Evolutionary conservation across 2,888 invertebrate species (phyloP).

Genomic region (Limenitis arthemis): DNA sequence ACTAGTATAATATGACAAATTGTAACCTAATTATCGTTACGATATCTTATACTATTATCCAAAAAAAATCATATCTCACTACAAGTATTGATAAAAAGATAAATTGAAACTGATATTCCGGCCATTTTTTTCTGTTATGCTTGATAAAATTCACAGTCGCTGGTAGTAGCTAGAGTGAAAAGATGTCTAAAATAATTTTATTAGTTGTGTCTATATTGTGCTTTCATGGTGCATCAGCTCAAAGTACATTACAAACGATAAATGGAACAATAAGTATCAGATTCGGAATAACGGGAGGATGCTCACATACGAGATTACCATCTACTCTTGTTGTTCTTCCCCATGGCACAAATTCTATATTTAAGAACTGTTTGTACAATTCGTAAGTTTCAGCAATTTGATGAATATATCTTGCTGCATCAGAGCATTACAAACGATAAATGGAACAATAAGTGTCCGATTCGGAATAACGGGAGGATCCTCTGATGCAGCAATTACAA

Average conservation of each 20-base stretch:
- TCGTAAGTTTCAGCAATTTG: conserved; percentile 41
- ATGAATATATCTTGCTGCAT: conserved; percentile 37
- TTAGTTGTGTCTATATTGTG: not conserved
- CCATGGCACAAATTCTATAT: conserved; percentile 60
- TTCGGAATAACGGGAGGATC: conserved; percentile 51
- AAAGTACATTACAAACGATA: conserved; percentile 31
- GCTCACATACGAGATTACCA: conserved; percentile 40
- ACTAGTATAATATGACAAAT: too few species aligned
- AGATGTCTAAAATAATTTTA: not conserved
- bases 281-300: conserved; percentile 48
- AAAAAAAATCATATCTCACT: too few species aligned
- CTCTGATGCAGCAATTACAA: too few species aligned
- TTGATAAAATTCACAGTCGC: too few species aligned
- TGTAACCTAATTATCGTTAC: too few species aligned
- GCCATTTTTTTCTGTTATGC: too few species aligned
- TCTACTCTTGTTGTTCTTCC: conserved; percentile 43
- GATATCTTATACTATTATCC: too few species aligned
- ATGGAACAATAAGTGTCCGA: conserved; percentile 50
- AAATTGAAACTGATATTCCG: too few species aligned
- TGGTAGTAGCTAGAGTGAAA: too few species aligned
- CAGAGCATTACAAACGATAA: too few species aligned
- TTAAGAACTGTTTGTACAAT: conserved; percentile 42
- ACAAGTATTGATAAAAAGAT: too few species aligned
- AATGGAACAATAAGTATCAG: conserved; percentile 51
- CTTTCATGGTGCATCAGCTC: not conserved